These are phyloP conservation scores for Papilio polytes DNA, from an alignment of 1,140 invertebrate species.

Conservation along the genomic window DNA sequence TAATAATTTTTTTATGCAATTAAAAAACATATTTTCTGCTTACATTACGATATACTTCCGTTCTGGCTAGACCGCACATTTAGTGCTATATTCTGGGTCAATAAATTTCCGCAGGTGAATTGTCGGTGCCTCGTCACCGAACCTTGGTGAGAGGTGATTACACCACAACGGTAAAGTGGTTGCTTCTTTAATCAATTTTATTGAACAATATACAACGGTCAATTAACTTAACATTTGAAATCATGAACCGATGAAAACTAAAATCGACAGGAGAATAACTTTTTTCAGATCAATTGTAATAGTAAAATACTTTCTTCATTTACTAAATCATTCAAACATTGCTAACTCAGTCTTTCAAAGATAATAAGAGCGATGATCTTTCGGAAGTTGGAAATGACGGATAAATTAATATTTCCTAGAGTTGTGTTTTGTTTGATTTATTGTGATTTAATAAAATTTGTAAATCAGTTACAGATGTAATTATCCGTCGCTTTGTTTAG, in stretches of 20 bases:
- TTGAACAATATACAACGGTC: neutral
- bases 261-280: neutral
- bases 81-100: slow-evolving; percentile 29
- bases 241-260: neutral
- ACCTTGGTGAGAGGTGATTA: slow-evolving; percentile 20
- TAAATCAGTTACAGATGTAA: neutral
- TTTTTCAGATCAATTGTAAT: neutral
- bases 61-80: slow-evolving; percentile 6
- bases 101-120: slow-evolving; percentile 21
- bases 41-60: neutral
- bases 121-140: slow-evolving; percentile 15
- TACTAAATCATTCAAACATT: too few relatives aligned
- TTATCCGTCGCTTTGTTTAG: slow-evolving; percentile 1
- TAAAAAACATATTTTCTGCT: neutral
- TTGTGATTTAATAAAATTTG: neutral
- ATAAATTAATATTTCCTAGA: neutral
- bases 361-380: neutral
- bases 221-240: neutral
- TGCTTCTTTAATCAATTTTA: neutral
- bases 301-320: neutral
- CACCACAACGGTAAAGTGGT: slow-evolving; percentile 5
- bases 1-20: neutral
- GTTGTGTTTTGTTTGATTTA: neutral
- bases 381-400: neutral
- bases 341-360: too few relatives aligned